Conservation (phyloP, 2,113 vertebrate species). For the Spea bombifrons region DNA sequence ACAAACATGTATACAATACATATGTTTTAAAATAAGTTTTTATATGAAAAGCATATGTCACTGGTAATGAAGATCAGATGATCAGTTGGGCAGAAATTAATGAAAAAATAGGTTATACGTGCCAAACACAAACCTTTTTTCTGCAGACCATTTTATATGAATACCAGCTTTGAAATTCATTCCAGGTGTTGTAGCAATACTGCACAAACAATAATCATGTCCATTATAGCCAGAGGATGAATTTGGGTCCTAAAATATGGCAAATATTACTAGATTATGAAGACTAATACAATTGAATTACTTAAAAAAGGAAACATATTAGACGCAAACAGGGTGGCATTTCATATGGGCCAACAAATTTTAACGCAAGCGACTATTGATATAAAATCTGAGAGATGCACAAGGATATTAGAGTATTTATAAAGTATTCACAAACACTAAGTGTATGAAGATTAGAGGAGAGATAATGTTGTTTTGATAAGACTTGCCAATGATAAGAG, state of each 20-base stretch:
- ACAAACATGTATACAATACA: constrained; percentile 1
- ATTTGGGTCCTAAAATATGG: constrained; percentile 35
- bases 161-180: constrained; percentile 37
- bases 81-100: constrained; percentile 2
- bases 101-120: constrained; percentile 31
- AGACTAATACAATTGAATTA: constrained; percentile 28
- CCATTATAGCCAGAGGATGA: constrained; percentile 21
- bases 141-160: constrained; percentile 30
- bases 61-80: constrained; percentile 5
- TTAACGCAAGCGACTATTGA: neutral
- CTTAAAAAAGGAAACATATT: neutral
- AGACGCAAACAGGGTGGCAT: neutral
- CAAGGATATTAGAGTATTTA: neutral
- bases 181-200: constrained; percentile 40
- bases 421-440: neutral
- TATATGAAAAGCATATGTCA: constrained; percentile 16
- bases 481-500: neutral
- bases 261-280: constrained; percentile 21
- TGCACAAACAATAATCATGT: constrained; percentile 33
- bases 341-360: neutral
- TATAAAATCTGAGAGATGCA: neutral
- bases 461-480: neutral
- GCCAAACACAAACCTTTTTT: constrained; percentile 4
- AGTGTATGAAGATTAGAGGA: neutral
- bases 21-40: neutral